Conservation (phyloP, 1,140 invertebrate genomes). For the Gonatopus flavifemur region DNA sequence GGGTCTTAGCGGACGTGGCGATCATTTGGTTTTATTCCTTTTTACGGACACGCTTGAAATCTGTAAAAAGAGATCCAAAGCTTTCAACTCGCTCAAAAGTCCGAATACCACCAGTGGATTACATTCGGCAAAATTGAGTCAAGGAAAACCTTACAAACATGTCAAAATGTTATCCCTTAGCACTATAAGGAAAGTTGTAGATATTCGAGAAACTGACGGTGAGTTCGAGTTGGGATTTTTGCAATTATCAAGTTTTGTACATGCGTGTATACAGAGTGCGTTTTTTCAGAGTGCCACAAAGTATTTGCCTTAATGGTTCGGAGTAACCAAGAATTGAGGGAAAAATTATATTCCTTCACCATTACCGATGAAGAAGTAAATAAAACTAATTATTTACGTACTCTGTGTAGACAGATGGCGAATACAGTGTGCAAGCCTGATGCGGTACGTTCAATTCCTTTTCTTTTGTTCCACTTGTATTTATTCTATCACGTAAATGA, state of each 20-base stretch:
- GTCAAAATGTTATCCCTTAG: slow-evolving; percentile 84
- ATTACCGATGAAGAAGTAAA: slow-evolving; percentile 78
- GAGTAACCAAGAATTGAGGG: slow-evolving; percentile 81
- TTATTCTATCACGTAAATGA: background rate
- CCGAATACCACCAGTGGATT: slow-evolving; percentile 66
- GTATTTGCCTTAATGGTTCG: slow-evolving; percentile 86
- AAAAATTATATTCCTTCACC: slow-evolving; percentile 85
- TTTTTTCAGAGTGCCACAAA: slow-evolving; percentile 76
- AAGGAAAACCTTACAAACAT: slow-evolving; percentile 86
- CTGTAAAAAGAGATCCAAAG: slow-evolving; percentile 82
- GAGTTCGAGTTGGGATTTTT: slow-evolving; percentile 19
- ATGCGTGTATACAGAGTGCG: background rate
- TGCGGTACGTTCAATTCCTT: slow-evolving; percentile 72
- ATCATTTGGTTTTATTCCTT: slow-evolving; percentile 85
- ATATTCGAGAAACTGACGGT: slow-evolving; percentile 84
- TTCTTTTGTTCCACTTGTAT: slow-evolving; percentile 9
- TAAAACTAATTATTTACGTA: slow-evolving; percentile 78
- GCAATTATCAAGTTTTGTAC: background rate
- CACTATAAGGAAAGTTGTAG: slow-evolving; percentile 86
- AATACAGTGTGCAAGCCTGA: slow-evolving; percentile 82
- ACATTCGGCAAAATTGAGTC: slow-evolving; percentile 62
- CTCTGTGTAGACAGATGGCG: slow-evolving; percentile 85
- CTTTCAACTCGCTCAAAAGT: slow-evolving; percentile 70
- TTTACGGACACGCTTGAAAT: slow-evolving; percentile 94
- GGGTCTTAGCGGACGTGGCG: slow-evolving; percentile 80